These are phyloP conservation scores for Callithrix jacchus DNA, from an alignment of 2,113 vertebrate species.

Conservation along the genomic window DNA sequence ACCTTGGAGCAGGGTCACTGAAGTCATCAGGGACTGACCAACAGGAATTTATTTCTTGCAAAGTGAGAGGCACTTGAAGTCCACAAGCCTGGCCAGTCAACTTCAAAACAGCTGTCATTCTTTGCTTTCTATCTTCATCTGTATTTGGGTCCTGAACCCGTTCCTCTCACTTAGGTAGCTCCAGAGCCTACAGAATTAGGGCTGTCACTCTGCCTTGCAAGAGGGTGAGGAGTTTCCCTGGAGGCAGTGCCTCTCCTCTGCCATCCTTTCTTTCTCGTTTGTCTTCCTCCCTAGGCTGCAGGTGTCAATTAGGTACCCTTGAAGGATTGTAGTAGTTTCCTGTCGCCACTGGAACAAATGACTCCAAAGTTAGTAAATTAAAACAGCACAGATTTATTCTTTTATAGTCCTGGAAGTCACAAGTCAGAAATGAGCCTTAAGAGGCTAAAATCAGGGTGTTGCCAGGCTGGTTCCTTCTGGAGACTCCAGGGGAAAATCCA, in stretches of 20 bases:
- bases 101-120: not conserved
- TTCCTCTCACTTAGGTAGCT: not conserved
- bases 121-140: not conserved
- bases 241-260: not conserved
- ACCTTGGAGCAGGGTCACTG: not conserved
- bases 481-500: not conserved
- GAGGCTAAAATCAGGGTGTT: not conserved
- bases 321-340: not conserved
- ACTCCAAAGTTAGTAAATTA: not conserved
- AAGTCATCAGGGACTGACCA: not conserved
- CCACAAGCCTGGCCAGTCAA: not conserved
- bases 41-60: not conserved
- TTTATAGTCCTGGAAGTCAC: not conserved
- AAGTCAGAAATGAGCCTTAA: not conserved
- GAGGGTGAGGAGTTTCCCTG: not conserved
- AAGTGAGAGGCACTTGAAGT: not conserved
- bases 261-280: not conserved
- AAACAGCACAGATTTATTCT: not conserved
- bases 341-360: not conserved
- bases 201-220: not conserved
- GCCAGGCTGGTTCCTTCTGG: not conserved
- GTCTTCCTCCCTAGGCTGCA: not conserved
- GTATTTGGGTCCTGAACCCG: not conserved
- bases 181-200: not conserved
- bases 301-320: not conserved